Percentiles rank a stretch among this genome's conserved stretches.
phyloP scores from a whole-genome alignment of 1,140 invertebrate species.

The Lasaia peninsularis region DNA sequence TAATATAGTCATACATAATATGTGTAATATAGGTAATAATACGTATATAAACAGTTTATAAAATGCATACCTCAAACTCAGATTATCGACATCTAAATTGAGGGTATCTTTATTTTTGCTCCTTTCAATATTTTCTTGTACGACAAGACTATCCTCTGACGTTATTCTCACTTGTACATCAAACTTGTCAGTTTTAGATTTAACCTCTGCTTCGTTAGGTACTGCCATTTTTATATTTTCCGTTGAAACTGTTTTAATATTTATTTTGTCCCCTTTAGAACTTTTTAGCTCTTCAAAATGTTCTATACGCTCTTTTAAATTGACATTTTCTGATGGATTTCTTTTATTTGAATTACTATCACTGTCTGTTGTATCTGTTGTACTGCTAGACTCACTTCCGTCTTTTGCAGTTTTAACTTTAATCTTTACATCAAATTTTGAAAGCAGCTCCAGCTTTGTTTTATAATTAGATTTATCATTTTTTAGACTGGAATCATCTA shows the following conservation, averaged over 20 bases:
- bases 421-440: slow-evolving; percentile 74
- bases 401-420: slow-evolving; percentile 67
- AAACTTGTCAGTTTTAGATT: slow-evolving; percentile 65
- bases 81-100: slow-evolving; percentile 78
- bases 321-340: slow-evolving; percentile 29
- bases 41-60: too few relatives aligned
- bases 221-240: slow-evolving; percentile 70
- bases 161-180: slow-evolving; percentile 73
- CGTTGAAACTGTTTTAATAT: slow-evolving; percentile 44
- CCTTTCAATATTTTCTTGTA: slow-evolving; percentile 52
- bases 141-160: slow-evolving; percentile 63
- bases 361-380: slow-evolving; percentile 36
- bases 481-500: neutral
- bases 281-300: slow-evolving; percentile 47
- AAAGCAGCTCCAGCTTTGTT: slow-evolving; percentile 68
- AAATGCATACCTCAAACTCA: slow-evolving; percentile 73
- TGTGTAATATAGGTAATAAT: neutral
- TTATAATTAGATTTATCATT: slow-evolving; percentile 50
- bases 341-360: slow-evolving; percentile 49
- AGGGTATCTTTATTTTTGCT: slow-evolving; percentile 69
- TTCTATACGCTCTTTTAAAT: slow-evolving; percentile 45
- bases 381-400: slow-evolving; percentile 48
- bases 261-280: slow-evolving; percentile 40
- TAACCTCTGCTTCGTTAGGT: slow-evolving; percentile 57
- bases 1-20: too few relatives aligned